A percentile compares a stretch with the other conserved stretches of the same genome.
Conservation (phyloP, 2,113 vertebrate species). For the Apteryx owenii region DNA sequence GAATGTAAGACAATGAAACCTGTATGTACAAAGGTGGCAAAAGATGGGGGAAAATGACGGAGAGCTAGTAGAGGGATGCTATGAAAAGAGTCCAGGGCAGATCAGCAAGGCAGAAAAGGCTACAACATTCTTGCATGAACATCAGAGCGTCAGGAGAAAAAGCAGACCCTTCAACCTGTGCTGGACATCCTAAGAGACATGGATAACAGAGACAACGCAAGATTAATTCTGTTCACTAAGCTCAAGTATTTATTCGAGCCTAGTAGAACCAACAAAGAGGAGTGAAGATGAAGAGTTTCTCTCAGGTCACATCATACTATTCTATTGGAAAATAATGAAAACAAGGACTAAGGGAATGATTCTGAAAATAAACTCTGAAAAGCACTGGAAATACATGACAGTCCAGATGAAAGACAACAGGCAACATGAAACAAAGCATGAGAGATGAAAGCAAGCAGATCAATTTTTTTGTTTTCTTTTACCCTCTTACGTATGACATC, state of each 20-base stretch:
- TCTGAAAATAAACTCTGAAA: neutral
- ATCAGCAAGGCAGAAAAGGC: neutral
- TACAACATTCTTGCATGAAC: neutral
- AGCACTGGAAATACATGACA: neutral
- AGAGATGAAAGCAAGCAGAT: neutral
- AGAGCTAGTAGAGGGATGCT: neutral
- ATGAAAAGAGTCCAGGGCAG: neutral
- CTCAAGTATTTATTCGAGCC: neutral
- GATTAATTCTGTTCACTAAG: neutral
- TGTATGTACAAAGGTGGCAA: neutral
- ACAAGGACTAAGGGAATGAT: neutral
- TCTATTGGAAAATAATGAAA: neutral
- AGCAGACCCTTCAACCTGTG: neutral
- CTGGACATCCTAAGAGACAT: neutral
- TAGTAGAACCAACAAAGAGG: neutral
- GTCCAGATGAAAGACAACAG: neutral
- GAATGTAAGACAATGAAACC: neutral
- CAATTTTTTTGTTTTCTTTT: neutral
- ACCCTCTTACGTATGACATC: neutral
- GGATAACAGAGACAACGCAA: fast-evolving
- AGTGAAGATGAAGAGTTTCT: neutral
- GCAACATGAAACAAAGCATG: fast-evolving
- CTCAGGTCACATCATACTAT: neutral
- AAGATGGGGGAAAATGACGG: fast-evolving
- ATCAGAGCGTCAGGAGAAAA: neutral